A percentile compares a stretch with the other conserved stretches of the same genome.
Evolutionary conservation across 2,797 vertebrate genomes (phyloP).

Genomic region (Pseudochaenichthys georgianus): DNA sequence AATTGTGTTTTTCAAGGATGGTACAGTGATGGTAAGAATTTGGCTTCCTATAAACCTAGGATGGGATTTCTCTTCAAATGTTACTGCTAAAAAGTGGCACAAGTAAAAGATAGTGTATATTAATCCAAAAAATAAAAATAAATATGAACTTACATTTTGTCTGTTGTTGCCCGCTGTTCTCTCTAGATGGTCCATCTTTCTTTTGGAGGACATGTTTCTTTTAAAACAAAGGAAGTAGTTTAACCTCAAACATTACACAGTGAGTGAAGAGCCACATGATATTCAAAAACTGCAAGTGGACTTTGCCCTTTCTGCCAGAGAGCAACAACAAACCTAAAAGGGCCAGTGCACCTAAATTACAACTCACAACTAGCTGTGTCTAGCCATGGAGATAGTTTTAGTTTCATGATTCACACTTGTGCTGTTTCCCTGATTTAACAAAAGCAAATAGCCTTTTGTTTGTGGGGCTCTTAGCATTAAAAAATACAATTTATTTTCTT

Average conservation of each 20-base stretch:
- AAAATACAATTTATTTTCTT: not conserved
- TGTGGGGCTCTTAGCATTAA: not conserved
- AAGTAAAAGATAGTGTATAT: not conserved
- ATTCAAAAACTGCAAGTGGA: conserved; percentile 17
- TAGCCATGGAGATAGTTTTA: not conserved
- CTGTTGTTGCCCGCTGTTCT: conserved; percentile 90
- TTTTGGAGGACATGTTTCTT: conserved; percentile 88
- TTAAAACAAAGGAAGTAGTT: conserved; percentile 55
- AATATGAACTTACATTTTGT: conserved; percentile 86
- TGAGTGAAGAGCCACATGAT: not conserved
- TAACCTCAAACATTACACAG: not conserved
- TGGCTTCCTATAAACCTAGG: not conserved
- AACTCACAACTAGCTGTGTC: not conserved
- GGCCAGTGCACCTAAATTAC: conserved; percentile 13
- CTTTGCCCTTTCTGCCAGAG: conserved; percentile 47
- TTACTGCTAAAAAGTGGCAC: not conserved
- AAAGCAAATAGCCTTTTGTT: not conserved
- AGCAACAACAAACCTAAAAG: conserved; percentile 24
- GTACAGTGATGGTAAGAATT: no score
- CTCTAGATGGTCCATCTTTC: conserved; percentile 91
- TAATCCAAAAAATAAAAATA: not conserved
- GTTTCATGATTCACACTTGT: not conserved
- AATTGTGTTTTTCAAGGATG: no score
- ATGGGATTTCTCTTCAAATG: no score
- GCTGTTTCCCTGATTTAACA: not conserved